Conservation (phyloP, 2,113 vertebrate genomes). For the Lanius collurio region DNA sequence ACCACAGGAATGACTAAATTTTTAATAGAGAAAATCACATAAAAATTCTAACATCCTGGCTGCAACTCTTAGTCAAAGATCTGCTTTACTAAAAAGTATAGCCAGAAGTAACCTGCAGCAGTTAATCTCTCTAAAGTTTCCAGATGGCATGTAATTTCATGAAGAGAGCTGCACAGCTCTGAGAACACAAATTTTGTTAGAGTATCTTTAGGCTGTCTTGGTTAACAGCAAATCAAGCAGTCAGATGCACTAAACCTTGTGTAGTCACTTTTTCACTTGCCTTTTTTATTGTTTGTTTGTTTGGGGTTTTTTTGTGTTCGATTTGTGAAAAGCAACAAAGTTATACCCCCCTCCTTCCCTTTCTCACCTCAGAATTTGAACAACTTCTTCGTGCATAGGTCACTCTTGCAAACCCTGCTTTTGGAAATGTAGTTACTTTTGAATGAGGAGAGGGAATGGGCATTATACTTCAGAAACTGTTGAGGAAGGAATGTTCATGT, state of each 20-base stretch:
- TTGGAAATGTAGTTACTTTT: background rate
- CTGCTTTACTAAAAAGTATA: background rate
- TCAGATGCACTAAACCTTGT: constrained; percentile 31
- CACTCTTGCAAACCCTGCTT: background rate
- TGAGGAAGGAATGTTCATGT: constrained; percentile 20
- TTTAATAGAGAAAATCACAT: background rate
- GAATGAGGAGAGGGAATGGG: background rate
- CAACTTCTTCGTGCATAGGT: background rate
- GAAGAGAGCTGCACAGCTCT: constrained; percentile 17
- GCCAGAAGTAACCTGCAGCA: background rate
- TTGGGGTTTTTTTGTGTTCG: background rate
- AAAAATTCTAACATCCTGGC: background rate
- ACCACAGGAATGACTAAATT: background rate
- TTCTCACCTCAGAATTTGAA: background rate
- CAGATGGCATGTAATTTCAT: background rate
- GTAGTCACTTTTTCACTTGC: constrained; percentile 32
- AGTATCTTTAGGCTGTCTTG: background rate
- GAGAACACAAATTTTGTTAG: background rate
- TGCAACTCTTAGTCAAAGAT: constrained; percentile 8
- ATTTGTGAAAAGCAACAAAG: background rate
- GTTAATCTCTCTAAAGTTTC: constrained; percentile 26
- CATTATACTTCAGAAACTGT: constrained; percentile 4
- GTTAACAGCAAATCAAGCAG: background rate
- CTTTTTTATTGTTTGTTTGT: background rate
- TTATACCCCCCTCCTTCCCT: background rate